A percentile compares a stretch with the other conserved stretches of the same genome.
Conservation (phyloP, 2,113 vertebrate genomes). For the Lamprotornis superbus region DNA sequence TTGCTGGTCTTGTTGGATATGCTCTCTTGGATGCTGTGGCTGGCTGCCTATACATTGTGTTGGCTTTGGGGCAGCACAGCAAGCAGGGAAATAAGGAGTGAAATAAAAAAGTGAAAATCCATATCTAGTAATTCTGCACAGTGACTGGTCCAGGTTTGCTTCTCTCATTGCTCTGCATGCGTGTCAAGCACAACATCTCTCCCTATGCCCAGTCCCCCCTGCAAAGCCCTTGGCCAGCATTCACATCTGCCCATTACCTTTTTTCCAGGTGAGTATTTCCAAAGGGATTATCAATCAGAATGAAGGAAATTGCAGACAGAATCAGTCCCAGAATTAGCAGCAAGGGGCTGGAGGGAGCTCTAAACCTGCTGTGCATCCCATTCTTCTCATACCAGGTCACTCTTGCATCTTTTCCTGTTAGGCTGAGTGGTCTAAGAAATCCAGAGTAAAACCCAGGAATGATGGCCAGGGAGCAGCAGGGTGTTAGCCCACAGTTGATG, state of each 20-base stretch:
- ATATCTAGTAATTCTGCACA: neutral
- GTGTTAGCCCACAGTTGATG: neutral
- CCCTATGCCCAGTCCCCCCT: neutral
- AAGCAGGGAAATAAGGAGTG: neutral
- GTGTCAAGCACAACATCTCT: neutral
- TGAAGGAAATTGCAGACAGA: neutral
- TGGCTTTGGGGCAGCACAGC: neutral
- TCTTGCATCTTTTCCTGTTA: neutral
- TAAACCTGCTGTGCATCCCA: neutral
- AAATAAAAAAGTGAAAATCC: neutral
- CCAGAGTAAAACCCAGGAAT: neutral
- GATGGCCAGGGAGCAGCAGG: neutral
- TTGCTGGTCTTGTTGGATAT: neutral
- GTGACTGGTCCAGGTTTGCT: neutral
- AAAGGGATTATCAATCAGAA: neutral
- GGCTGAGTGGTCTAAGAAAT: neutral
- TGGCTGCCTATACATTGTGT: neutral
- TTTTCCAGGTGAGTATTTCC: neutral
- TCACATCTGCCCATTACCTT: neutral
- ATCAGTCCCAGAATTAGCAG: neutral
- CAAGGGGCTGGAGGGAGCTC: neutral
- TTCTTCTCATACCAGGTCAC: neutral
- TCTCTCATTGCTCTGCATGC: accelerated
- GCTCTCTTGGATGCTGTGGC: neutral
- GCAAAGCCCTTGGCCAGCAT: neutral